Percentiles rank a stretch among this genome's conserved stretches.
Evolutionary conservation across 2,797 vertebrate genomes (phyloP).

Genomic region (Fundulus diaphanus): DNA sequence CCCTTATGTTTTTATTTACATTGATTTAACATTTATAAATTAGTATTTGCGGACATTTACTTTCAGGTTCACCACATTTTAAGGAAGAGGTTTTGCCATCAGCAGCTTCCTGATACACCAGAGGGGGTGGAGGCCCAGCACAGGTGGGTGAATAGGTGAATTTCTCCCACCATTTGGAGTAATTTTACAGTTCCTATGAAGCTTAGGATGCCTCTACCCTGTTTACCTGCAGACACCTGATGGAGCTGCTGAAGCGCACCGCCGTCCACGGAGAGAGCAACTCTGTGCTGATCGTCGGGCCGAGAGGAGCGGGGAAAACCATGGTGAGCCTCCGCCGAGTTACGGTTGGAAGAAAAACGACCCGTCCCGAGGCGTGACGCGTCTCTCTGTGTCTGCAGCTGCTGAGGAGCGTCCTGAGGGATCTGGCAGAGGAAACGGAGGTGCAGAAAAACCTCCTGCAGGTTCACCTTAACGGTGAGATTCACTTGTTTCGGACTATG

Average conservation of each 20-base stretch:
- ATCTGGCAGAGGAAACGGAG: slow-evolving; percentile 82
- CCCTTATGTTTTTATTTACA: background rate
- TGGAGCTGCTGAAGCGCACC: slow-evolving; percentile 91
- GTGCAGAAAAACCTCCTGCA: slow-evolving; percentile 86
- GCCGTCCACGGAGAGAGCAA: slow-evolving; percentile 94
- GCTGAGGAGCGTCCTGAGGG: slow-evolving; percentile 86
- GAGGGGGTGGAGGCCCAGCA: slow-evolving; percentile 88
- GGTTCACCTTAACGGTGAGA: slow-evolving; percentile 90
- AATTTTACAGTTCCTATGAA: background rate
- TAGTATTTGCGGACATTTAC: background rate
- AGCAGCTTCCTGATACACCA: slow-evolving; percentile 70
- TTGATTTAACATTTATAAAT: background rate
- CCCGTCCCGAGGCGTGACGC: background rate
- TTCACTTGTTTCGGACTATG: background rate
- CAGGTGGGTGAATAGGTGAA: slow-evolving; percentile 83
- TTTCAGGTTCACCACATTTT: slow-evolving; percentile 86
- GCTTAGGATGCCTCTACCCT: slow-evolving; percentile 31
- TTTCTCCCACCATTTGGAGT: background rate
- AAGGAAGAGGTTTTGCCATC: slow-evolving; percentile 87
- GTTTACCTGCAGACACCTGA: slow-evolving; percentile 83
- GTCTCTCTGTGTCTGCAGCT: slow-evolving; percentile 73
- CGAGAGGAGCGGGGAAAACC: slow-evolving; percentile 92
- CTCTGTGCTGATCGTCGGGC: slow-evolving; percentile 92
- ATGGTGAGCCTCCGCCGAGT: slow-evolving; percentile 76
- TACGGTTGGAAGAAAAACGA: background rate